phyloP scores from a whole-genome alignment of 2,113 vertebrate species.

The Catharus fuscescens region DNA sequence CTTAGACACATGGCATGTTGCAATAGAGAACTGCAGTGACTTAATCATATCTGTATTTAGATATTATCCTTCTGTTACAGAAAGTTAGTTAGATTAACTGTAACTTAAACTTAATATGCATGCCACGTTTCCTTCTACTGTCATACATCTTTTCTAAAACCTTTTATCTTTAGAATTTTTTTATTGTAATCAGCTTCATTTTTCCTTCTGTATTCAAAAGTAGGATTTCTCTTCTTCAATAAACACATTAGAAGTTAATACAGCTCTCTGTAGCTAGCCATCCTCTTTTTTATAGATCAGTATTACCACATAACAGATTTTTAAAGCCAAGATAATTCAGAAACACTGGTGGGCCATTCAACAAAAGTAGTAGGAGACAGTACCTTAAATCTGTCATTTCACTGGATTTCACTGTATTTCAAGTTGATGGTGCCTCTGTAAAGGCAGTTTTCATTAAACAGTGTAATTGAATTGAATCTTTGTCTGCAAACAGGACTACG shows the following conservation, averaged over 20 bases:
- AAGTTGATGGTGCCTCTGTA: not conserved
- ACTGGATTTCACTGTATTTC: not conserved
- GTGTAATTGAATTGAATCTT: not conserved
- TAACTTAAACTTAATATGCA: not conserved
- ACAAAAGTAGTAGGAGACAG: not conserved
- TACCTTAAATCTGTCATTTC: not conserved
- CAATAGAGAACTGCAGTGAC: not conserved
- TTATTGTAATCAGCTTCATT: not conserved
- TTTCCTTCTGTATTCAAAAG: not conserved
- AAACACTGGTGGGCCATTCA: not conserved
- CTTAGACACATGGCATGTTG: not conserved
- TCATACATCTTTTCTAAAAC: not conserved
- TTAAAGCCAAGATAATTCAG: not conserved
- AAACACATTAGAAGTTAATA: not conserved
- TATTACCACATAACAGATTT: not conserved
- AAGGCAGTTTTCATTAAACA: not conserved
- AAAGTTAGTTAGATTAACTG: conserved; percentile 1
- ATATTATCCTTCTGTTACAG: conserved; percentile 1
- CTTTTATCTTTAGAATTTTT: not conserved
- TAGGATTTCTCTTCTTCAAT: not conserved
- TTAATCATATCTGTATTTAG: conserved; percentile 22
- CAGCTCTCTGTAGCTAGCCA: not conserved
- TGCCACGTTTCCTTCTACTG: not conserved
- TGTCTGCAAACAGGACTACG: not conserved
- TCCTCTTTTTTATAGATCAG: not conserved